Percentiles rank a stretch among this genome's conserved stretches.
Evolutionary conservation across 2,797 vertebrate genomes (phyloP).

Genomic region (Pampus argenteus): DNA sequence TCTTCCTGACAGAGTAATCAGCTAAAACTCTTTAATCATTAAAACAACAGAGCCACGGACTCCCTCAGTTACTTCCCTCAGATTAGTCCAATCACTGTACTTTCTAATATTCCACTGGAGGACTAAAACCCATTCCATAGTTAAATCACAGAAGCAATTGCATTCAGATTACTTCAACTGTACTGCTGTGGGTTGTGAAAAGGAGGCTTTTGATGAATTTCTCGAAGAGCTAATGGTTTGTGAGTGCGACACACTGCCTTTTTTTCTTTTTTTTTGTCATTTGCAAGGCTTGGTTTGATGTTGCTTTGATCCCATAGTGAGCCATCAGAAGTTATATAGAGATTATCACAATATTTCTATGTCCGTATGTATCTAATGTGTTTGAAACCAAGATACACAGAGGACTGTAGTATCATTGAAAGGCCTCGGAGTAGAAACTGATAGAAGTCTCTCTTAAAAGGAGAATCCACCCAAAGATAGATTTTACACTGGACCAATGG

Average conservation of each 20-base stretch:
- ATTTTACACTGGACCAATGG: slow-evolving; percentile 15
- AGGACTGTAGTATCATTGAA: slow-evolving; percentile 17
- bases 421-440: slow-evolving; percentile 38
- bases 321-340: slow-evolving; percentile 43
- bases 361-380: slow-evolving; percentile 25
- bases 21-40: slow-evolving; percentile 61
- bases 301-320: slow-evolving; percentile 39
- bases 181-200: slow-evolving; percentile 60
- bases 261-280: slow-evolving; percentile 17
- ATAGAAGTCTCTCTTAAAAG: slow-evolving; percentile 54
- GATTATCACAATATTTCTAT: slow-evolving; percentile 47
- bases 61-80: slow-evolving; percentile 47
- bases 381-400: slow-evolving; percentile 44
- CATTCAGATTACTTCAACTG: slow-evolving; percentile 64
- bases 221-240: slow-evolving; percentile 72
- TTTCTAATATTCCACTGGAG: slow-evolving; percentile 58
- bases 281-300: slow-evolving; percentile 57
- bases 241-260: slow-evolving; percentile 39
- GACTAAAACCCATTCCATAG: slow-evolving; percentile 56
- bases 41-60: slow-evolving; percentile 46
- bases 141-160: slow-evolving; percentile 65
- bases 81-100: slow-evolving; percentile 57
- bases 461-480: slow-evolving; percentile 31
- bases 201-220: slow-evolving; percentile 68
- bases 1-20: slow-evolving; percentile 38